Percentiles rank a stretch among this genome's conserved stretches.
Evolutionary conservation across 1,140 invertebrate genomes (phyloP).

Genomic region (Lucilia sericata): DNA sequence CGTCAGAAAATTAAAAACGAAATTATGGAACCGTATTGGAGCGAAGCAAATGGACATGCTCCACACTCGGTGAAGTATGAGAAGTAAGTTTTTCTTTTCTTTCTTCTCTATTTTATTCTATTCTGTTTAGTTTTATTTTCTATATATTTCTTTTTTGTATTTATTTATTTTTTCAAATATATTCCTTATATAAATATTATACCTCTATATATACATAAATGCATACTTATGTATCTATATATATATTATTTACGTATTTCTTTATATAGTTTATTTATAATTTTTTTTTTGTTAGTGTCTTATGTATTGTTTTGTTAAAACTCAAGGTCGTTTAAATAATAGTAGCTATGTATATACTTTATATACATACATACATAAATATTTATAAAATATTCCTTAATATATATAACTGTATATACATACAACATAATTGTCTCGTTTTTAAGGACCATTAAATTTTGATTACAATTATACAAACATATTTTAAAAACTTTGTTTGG

Average conservation of each 20-base stretch:
- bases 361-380: too few species aligned
- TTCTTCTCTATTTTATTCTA: not conserved
- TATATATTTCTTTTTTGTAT: not conserved
- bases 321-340: constrained; percentile 14
- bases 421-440: not conserved
- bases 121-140: not conserved
- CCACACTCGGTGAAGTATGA: constrained; percentile 68
- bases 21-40: constrained; percentile 67
- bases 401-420: not conserved
- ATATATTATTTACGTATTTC: not conserved
- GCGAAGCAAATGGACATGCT: constrained; percentile 65
- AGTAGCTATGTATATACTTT: not conserved
- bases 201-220: not conserved
- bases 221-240: not conserved
- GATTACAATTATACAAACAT: not conserved
- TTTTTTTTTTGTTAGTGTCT: not conserved
- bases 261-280: not conserved
- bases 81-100: constrained; percentile 61
- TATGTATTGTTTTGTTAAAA: not conserved
- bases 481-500: too few species aligned
- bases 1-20: constrained; percentile 48
- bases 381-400: too few species aligned
- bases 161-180: too few species aligned
- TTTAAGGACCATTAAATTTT: not conserved
- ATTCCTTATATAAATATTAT: not conserved